Percentiles rank a stretch among this genome's conserved stretches.
Conservation (phyloP, 2,113 vertebrate species). For the Vulpes ferrilata region DNA sequence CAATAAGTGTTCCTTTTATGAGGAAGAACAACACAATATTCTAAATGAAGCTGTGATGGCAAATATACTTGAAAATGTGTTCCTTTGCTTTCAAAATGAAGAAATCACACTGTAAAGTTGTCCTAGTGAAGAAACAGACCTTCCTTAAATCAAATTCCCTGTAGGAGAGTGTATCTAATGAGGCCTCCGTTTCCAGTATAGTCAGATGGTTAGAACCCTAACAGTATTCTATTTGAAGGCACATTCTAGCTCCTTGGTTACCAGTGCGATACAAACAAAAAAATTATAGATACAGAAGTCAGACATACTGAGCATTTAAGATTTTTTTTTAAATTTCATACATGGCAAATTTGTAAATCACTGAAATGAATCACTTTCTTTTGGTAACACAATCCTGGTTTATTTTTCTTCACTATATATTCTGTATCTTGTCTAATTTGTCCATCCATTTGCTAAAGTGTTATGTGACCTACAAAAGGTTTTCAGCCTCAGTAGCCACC, state of each 20-base stretch:
- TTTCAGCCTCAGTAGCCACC: not conserved
- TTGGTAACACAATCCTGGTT: not conserved
- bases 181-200: not conserved
- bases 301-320: not conserved
- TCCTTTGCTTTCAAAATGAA: conserved; percentile 44
- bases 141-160: conserved; percentile 6
- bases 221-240: conserved; percentile 46
- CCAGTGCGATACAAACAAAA: not conserved
- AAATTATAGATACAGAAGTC: not conserved
- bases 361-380: not conserved
- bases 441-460: conserved; percentile 20
- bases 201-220: conserved; percentile 52
- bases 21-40: not conserved
- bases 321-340: not conserved
- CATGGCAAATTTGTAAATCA: not conserved
- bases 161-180: not conserved
- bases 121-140: conserved; percentile 18
- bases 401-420: conserved; percentile 17
- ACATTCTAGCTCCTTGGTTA: conserved; percentile 62
- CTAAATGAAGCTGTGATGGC: not conserved
- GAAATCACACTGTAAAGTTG: conserved; percentile 18
- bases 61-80: conserved; percentile 36
- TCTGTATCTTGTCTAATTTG: not conserved
- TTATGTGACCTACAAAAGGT: not conserved
- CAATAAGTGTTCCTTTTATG: not conserved